Evolutionary conservation across 2,797 vertebrate species (phyloP).

Genomic region (Microchirus variegatus): DNA sequence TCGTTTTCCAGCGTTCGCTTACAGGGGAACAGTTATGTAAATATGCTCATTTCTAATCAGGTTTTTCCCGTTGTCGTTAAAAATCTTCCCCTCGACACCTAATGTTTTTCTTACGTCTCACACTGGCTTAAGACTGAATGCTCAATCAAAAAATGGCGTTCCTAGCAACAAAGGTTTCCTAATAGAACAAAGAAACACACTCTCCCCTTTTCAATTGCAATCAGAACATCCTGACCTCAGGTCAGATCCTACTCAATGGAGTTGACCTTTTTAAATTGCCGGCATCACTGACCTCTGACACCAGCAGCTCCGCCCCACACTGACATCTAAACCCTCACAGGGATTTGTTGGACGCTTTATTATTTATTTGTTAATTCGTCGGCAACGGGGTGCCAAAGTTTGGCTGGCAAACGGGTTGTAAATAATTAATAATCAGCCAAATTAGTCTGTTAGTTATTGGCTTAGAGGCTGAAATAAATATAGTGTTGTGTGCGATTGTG

Average conservation of each 20-base stretch:
- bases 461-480: constrained; percentile 14
- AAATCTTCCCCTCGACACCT: neutral
- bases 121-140: neutral
- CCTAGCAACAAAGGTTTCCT: neutral
- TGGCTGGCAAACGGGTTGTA: constrained; percentile 39
- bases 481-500: constrained; percentile 10
- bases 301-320: neutral
- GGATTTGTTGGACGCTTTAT: constrained; percentile 11
- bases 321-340: neutral
- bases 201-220: neutral
- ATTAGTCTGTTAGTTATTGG: constrained; percentile 52
- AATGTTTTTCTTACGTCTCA: constrained; percentile 8
- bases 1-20: no score
- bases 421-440: constrained; percentile 59
- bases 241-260: neutral
- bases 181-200: neutral
- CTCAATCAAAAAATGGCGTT: neutral
- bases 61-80: no score
- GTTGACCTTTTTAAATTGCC: constrained; percentile 1
- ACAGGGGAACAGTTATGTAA: no score
- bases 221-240: neutral
- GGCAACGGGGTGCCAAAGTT: constrained; percentile 38
- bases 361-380: constrained; percentile 52
- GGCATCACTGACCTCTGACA: neutral
- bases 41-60: no score